Evolutionary conservation across 2,888 invertebrate species (phyloP), one percentile per base, ranked within the genome.

Genomic region (Chalcis sispes): DNA sequence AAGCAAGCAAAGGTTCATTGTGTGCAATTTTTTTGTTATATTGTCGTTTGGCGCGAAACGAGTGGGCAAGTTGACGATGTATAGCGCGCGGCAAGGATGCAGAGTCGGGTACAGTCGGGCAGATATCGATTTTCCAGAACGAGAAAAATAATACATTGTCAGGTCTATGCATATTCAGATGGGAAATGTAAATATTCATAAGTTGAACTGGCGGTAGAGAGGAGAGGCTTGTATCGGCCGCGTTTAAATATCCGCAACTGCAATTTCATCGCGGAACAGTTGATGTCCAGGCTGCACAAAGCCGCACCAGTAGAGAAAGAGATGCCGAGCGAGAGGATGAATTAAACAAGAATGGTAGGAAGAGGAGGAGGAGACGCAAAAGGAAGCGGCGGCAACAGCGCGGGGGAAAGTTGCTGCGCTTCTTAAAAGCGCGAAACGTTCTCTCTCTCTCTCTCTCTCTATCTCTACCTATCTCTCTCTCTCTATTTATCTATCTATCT

Each of bases 131-230:
- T 85, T 83, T 81, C 7, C 81, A 81, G 81, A 50, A 25, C 80
- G 80, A 78, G 82, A 84, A 87, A 87, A 87, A 87, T 86, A 87
- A 86, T 87, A 85, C 85, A 86, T 85, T 84, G 85, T 84, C 84
- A 36, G 36, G 61, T 29, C 69, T 46, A 54, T 72, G 61, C 65
- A 72, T 72, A 83, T 83, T 82, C 65, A 75, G 82, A 79, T 83
- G 76, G 69, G 72, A 20, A 20, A 10, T 77, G 84, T 88, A 86
- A 87, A 87, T 88, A 88, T 88, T 88, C 88, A 88, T 88, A 86
- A 86, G 86, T 85, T 81, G 46, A 48, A 20, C 40, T 18, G 56
- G 23, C 27, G 29, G n/a, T n/a, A n/a, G 29, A 54, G 7, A 5
- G 27, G 20, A 42, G 42, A 27, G 27, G 67, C 42, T 27, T 27